A percentile compares a stretch with the other conserved stretches of the same genome.
Conservation (phyloP, 2,888 invertebrate genomes). For the Heliothis peltigera region DNA sequence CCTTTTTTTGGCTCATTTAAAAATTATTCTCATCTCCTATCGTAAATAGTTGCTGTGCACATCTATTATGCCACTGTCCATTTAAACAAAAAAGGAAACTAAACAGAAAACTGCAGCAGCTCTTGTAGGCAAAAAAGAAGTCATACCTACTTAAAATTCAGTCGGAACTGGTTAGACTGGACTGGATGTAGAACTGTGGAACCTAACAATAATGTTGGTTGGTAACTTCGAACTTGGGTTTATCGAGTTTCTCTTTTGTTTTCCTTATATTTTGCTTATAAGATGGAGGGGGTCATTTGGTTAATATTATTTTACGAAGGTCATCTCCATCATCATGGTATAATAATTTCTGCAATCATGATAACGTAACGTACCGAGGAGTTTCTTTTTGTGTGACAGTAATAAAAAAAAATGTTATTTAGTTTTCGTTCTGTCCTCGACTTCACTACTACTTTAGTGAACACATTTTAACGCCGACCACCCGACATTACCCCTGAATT, state of each 20-base stretch:
- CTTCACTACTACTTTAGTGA: not conserved
- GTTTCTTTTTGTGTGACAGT: too few species aligned
- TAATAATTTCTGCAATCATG: too few species aligned
- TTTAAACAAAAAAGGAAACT: not conserved
- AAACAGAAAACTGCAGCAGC: slow-evolving; percentile 10
- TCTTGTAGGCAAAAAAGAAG: slow-evolving; percentile 29
- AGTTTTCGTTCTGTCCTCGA: not conserved
- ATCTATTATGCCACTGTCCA: not conserved
- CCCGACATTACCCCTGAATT: slow-evolving; percentile 54
- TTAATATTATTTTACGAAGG: too few species aligned
- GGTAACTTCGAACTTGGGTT: slow-evolving; percentile 8
- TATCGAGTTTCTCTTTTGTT: slow-evolving; percentile 13
- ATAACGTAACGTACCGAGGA: too few species aligned
- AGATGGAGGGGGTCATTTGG: too few species aligned
- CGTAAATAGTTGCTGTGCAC: too few species aligned
- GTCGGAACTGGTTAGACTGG: slow-evolving; percentile 38
- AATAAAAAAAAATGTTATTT: not conserved
- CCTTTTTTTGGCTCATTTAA: too few species aligned
- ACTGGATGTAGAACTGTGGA: slow-evolving; percentile 24
- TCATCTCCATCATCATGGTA: too few species aligned
- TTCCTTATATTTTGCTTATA: not conserved
- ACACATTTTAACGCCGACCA: slow-evolving; percentile 26
- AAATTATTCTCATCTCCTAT: too few species aligned
- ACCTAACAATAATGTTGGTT: slow-evolving; percentile 33
- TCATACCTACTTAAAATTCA: slow-evolving; percentile 43